These are phyloP conservation scores for Oreohelix idahoensis DNA, from an alignment of 1,140 invertebrate genomes.

Conservation along the genomic window DNA sequence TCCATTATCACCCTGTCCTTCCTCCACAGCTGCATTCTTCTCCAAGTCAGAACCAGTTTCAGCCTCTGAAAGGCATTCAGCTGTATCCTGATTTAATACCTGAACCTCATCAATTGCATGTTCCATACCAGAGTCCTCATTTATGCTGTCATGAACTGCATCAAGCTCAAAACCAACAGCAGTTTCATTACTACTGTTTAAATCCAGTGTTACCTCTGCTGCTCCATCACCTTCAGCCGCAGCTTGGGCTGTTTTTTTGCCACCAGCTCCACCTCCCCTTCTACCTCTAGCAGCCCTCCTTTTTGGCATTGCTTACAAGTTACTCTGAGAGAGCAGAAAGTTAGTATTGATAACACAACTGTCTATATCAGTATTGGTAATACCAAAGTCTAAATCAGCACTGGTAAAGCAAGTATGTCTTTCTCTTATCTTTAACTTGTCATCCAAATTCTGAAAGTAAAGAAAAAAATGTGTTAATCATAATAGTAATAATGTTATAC, in stretches of 20 bases:
- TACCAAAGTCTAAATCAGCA: too few species aligned
- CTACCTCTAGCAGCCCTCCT: neutral
- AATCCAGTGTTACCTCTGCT: neutral
- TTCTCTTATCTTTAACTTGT: too few species aligned
- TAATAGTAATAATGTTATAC: too few species aligned
- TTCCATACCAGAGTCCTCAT: neutral
- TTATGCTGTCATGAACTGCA: neutral
- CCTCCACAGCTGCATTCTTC: neutral
- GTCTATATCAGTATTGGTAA: too few species aligned
- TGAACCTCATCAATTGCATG: neutral
- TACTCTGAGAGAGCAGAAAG: neutral
- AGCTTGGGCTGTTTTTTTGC: neutral
- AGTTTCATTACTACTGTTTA: neutral
- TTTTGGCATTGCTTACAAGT: constrained; percentile 24
- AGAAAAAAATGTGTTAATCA: too few species aligned
- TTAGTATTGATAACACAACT: neutral
- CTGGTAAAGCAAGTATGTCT: too few species aligned
- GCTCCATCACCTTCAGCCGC: neutral
- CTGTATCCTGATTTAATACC: neutral
- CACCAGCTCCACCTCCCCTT: constrained; percentile 15
- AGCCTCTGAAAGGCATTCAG: neutral
- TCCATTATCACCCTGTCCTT: neutral
- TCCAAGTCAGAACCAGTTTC: neutral
- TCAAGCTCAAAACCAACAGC: neutral
- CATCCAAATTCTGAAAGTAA: too few species aligned